Conservation (phyloP, 2,797 vertebrate species). For the Buphagus erythrorhynchus region DNA sequence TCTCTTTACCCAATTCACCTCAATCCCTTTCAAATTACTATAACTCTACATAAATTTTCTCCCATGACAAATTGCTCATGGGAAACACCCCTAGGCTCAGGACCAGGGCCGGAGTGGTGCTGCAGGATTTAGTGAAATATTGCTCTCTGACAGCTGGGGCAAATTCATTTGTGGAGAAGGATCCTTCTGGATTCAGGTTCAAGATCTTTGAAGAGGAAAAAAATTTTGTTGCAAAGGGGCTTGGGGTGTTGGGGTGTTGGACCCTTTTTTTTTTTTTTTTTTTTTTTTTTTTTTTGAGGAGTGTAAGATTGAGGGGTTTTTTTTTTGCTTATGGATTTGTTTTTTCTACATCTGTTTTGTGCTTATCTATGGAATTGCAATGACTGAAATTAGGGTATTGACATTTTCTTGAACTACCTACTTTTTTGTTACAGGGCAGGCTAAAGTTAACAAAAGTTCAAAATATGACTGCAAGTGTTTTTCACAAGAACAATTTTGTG, state of each 20-base stretch:
- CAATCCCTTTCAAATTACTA: neutral
- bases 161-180: neutral
- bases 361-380: neutral
- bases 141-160: neutral
- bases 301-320: rapidly evolving
- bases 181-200: neutral
- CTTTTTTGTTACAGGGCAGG: neutral
- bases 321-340: rapidly evolving
- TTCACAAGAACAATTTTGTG: neutral
- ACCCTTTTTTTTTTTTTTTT: neutral
- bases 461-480: neutral
- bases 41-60: neutral
- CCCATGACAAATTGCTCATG: neutral
- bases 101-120: neutral
- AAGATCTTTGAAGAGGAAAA: neutral
- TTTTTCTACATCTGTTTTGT: neutral
- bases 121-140: neutral
- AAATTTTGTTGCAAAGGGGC: neutral
- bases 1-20: neutral
- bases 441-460: constrained; percentile 6
- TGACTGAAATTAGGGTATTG: neutral
- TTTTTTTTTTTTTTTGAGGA: neutral
- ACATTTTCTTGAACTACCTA: neutral
- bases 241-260: neutral
- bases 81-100: neutral